A percentile compares a stretch with the other conserved stretches of the same genome.
phyloP scores from a whole-genome alignment of 1,140 invertebrate genomes.

The Ctenoplectra terminalis region DNA sequence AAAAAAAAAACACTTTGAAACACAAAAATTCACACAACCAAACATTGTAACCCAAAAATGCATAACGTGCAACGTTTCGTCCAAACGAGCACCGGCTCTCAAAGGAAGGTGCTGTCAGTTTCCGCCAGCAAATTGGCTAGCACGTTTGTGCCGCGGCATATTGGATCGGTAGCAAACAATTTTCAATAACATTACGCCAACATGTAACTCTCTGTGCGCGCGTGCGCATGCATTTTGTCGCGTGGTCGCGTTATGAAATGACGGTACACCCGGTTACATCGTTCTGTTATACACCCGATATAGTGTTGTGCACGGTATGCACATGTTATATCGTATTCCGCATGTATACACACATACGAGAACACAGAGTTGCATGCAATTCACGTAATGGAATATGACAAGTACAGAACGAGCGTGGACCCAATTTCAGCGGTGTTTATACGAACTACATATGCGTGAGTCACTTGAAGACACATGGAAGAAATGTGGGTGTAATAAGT shows the following conservation, averaged over 20 bases:
- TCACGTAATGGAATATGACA: slow-evolving; percentile 54
- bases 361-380: not conserved
- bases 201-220: slow-evolving; percentile 21
- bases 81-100: not conserved
- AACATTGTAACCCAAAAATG: too few species aligned
- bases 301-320: not conserved
- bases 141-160: not conserved
- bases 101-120: slow-evolving; percentile 32
- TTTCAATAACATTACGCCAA: slow-evolving; percentile 58
- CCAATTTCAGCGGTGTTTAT: slow-evolving; percentile 9
- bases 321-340: not conserved
- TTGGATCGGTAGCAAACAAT: slow-evolving; percentile 48
- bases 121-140: slow-evolving; percentile 35
- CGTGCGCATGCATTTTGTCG: slow-evolving; percentile 46
- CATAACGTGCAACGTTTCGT: not conserved
- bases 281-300: slow-evolving; percentile 52
- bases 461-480: too few species aligned
- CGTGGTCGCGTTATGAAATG: slow-evolving; percentile 44
- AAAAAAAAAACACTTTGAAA: too few species aligned
- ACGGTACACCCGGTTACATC: slow-evolving; percentile 21
- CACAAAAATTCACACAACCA: too few species aligned
- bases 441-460: too few species aligned
- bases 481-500: too few species aligned
- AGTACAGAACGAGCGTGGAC: not conserved
- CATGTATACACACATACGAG: not conserved